Evolutionary conservation across 2,797 vertebrate genomes (phyloP), one percentile per base, ranked within the genome.

Genomic region (Tympanoctomys barrerae): DNA sequence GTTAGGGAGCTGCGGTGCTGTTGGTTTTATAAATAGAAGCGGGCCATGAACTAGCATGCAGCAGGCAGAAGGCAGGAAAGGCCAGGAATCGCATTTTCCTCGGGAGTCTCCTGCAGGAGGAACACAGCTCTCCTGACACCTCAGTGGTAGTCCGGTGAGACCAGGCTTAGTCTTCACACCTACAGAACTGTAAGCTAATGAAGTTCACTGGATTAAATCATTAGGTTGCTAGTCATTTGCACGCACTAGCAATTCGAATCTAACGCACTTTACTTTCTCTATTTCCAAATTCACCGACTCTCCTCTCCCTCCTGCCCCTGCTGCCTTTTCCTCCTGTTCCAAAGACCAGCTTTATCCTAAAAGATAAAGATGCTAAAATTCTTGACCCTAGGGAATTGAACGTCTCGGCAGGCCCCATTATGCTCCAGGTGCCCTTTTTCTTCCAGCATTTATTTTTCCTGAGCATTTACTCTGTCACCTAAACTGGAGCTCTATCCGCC

Each of bases 321-420:
- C 31, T 57, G 33, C 36, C 70, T 86, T 85, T 54, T 66, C 61
- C 61, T 84, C n/a, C 31, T 4, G 24, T 7, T 68, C 79, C 80
- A 88, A 86, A 68, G 42, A 8, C 68, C 90, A 64, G n/a, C 68
- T 95, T 81, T 88, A 94, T 86, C 64, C 52, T 73, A 83, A 59
- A 81, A 94, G 81, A 64, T 31, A 64, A 4, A n/a, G 83, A 64
- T 78, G 54, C 73, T 81, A 85, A 66, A 87, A 87, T 86, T 81
- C 19, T 88, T 64, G 33, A n/a, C 75, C 73, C 36, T 7, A 77
- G 75, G 46, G 26, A 31, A 49, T 14, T 33, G 59, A 49, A 28
- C 39, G 4, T n/a, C 68, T 80, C 12, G n/a, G 39, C 22, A n/a
- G 33, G 7, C 19, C 36, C 52, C 75, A 49, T 66, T 3, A 19